These are phyloP conservation scores for Lepilemur ruficaudatus DNA, from an alignment of 2,797 vertebrate species.

Conservation along the genomic window DNA sequence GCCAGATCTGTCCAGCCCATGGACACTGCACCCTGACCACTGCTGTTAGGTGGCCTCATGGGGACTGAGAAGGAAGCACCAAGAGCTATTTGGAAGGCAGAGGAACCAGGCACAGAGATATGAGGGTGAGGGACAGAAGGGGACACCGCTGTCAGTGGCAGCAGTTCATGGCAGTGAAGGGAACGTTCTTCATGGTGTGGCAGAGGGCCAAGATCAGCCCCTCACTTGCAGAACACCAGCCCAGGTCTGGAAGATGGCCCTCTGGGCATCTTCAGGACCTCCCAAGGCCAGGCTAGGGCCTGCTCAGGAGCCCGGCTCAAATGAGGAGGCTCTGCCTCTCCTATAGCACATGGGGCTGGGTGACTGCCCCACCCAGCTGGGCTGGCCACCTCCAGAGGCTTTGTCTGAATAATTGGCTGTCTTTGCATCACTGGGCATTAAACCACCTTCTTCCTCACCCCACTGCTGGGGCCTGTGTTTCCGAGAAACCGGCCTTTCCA, in stretches of 20 bases:
- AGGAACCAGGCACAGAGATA: neutral
- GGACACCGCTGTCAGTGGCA: neutral
- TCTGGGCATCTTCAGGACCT: neutral
- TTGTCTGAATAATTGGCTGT: neutral
- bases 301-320: neutral
- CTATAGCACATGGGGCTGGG: neutral
- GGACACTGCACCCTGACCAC: neutral
- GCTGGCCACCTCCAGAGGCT: neutral
- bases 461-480: neutral
- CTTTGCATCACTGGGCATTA: neutral
- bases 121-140: neutral
- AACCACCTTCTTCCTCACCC: neutral
- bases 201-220: rapidly evolving
- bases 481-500: constrained; percentile 10
- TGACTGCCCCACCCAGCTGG: neutral
- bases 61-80: neutral
- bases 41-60: neutral
- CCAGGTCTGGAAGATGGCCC: neutral
- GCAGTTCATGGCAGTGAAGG: too few relatives aligned
- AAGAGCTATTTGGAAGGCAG: neutral
- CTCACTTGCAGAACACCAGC: neutral
- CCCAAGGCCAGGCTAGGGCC: neutral
- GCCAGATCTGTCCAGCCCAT: rapidly evolving
- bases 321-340: neutral
- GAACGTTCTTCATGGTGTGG: rapidly evolving